phyloP scores from a whole-genome alignment of 2,888 invertebrate species.

The Meandrusa payeni region DNA sequence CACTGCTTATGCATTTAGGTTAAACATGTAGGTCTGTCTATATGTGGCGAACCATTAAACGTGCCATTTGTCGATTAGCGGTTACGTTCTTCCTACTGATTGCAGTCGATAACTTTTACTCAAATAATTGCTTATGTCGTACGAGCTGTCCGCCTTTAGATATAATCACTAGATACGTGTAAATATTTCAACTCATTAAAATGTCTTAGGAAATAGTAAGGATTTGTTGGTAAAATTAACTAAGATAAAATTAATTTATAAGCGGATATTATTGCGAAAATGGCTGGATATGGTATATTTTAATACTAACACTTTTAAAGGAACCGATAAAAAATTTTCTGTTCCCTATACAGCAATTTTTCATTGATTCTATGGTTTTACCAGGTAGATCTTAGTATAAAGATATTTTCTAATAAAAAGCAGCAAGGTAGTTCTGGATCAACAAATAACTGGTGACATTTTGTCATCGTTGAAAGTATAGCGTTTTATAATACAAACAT shows the following conservation, averaged over 20 bases:
- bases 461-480: no score
- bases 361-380: no score
- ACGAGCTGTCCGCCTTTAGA: conserved; percentile 16
- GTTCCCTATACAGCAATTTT: no score
- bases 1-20: conserved; percentile 22
- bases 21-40: conserved; percentile 25
- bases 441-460: no score
- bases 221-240: conserved; percentile 15
- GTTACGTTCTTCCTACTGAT: conserved; percentile 26
- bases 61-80: conserved; percentile 24
- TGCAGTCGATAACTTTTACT: conserved; percentile 24
- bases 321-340: no score
- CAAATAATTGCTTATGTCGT: conserved; percentile 21
- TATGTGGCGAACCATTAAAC: conserved; percentile 23
- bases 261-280: conserved; percentile 5
- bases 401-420: no score
- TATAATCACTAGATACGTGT: conserved; percentile 19
- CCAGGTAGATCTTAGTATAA: no score
- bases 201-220: conserved; percentile 21
- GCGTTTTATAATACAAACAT: no score
- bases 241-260: not conserved
- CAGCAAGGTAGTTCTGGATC: no score
- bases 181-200: conserved; percentile 24
- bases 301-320: no score
- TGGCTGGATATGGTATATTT: not conserved